Percentiles rank a stretch among this genome's conserved stretches.
phyloP scores from a whole-genome alignment of 53 echinoderm and acorn worm genomes.

The Mesocentrotus franciscanus region DNA sequence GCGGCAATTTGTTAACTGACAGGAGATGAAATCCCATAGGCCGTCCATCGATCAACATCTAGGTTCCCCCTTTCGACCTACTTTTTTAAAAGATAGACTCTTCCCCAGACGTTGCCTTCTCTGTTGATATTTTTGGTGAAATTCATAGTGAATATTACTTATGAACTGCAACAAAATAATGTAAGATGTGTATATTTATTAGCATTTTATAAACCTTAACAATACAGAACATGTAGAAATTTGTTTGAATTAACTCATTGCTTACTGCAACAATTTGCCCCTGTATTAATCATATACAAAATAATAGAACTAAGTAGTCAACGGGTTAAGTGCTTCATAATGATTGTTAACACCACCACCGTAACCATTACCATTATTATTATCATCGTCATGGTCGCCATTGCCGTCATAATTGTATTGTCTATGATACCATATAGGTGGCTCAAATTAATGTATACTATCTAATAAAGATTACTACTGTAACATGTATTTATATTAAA shows the following conservation, averaged over 20 bases:
- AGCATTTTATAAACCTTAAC: not conserved
- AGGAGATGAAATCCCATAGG: conserved; percentile 1
- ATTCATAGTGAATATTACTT: not conserved
- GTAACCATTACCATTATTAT: not conserved
- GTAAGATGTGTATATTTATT: not conserved
- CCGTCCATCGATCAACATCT: not conserved
- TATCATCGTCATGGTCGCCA: not conserved
- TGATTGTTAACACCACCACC: not conserved
- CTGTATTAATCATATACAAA: too few species aligned
- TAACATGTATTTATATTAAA: too few species aligned
- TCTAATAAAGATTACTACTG: too few species aligned
- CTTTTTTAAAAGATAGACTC: not conserved
- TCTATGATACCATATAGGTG: too few species aligned
- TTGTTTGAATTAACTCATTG: too few species aligned
- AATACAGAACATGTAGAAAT: not conserved
- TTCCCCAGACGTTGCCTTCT: not conserved
- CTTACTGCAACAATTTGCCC: too few species aligned
- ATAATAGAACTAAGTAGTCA: too few species aligned
- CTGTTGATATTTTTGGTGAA: not conserved
- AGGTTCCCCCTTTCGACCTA: not conserved
- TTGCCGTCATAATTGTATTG: not conserved
- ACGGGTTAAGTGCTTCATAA: too few species aligned
- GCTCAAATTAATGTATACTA: too few species aligned
- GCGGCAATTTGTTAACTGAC: conserved; percentile 40
- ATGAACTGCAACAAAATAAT: too few species aligned